Evolutionary conservation across 2,888 invertebrate genomes (phyloP), one percentile per base, ranked within the genome.

Genomic region (Amblyjoppa proteus): DNA sequence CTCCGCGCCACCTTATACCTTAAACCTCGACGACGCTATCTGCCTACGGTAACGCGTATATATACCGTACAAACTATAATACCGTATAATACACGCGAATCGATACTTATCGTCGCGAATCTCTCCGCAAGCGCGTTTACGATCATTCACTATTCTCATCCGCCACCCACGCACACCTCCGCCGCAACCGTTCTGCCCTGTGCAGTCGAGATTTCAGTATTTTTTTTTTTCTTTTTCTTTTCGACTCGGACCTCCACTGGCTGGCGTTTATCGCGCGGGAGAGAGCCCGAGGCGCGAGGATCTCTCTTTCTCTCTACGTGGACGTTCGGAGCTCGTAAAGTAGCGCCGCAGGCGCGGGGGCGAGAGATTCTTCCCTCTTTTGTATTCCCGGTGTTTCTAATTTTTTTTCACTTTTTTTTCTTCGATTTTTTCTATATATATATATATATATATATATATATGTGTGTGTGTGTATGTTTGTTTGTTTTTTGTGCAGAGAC

Each of bases 61-160:
- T 38, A 68, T 4, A 9, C 68, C 34, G 31, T 34, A 64, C 61
- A 31, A 64, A 31, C 38, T 69, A 69, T 77, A 82, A 82, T 77
- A 79, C 61, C 16, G 61, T 80, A 77, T 71, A 64, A 85, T 76
- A 85, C 75, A 85, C 73, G 81, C 71, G 84, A 88, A 88, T 88
- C 88, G 88, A 87, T 85, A 87, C 85, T 85, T 85, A 88, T 88
- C 87, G 87, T 78, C 68, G 80, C 73, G 71, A 75, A 71, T 85
- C 75, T 85, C 78, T 73, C 68, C 66, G 71, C 79, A 82, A 77
- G 85, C 80, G 73, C 85, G 86, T 89, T 89, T 89, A 89, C 89
- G 91, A 91, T 91, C 90, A 91, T 91, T 92, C 91, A 89, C 89
- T 89, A 90, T 91, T 90, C 80, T 77, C 80, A 61, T 74, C 49